Evolutionary conservation across 2,797 vertebrate genomes (phyloP).

Genomic region (Melanotaenia maccullochi): DNA sequence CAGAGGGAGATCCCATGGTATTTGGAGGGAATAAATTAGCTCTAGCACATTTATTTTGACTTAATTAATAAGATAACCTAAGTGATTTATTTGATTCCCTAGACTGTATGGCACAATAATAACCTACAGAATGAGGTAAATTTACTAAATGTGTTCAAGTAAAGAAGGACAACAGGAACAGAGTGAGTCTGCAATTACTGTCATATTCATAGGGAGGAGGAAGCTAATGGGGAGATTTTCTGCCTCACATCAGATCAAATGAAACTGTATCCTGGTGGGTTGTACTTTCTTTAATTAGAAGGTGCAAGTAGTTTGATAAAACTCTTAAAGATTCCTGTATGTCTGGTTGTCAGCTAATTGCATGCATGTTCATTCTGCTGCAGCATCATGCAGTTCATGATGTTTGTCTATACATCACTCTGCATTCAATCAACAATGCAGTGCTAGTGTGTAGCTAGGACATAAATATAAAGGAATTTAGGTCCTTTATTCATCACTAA

Average conservation of each 20-base stretch:
- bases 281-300: constrained; percentile 84
- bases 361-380: constrained; percentile 51
- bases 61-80: constrained; percentile 88
- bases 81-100: constrained; percentile 86
- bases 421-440: constrained; percentile 27
- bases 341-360: constrained; percentile 76
- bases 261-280: constrained; percentile 83
- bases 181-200: constrained; percentile 84
- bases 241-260: constrained; percentile 82
- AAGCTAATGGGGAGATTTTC: constrained; percentile 82
- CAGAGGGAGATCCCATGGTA: constrained; percentile 76
- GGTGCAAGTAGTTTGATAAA: constrained; percentile 82
- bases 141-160: constrained; percentile 79
- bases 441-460: constrained; percentile 7
- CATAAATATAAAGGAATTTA: constrained; percentile 30
- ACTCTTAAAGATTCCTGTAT: constrained; percentile 76
- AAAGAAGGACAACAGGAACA: constrained; percentile 78
- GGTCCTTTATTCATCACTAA: constrained; percentile 49
- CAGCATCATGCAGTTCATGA: constrained; percentile 28
- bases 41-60: constrained; percentile 83
- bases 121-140: constrained; percentile 78
- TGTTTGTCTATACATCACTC: constrained; percentile 29
- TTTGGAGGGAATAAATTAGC: constrained; percentile 83
- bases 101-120: constrained; percentile 81
- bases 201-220: constrained; percentile 79